These are phyloP conservation scores for Strigops habroptila DNA, from an alignment of 2,113 vertebrate species.

Conservation along the genomic window DNA sequence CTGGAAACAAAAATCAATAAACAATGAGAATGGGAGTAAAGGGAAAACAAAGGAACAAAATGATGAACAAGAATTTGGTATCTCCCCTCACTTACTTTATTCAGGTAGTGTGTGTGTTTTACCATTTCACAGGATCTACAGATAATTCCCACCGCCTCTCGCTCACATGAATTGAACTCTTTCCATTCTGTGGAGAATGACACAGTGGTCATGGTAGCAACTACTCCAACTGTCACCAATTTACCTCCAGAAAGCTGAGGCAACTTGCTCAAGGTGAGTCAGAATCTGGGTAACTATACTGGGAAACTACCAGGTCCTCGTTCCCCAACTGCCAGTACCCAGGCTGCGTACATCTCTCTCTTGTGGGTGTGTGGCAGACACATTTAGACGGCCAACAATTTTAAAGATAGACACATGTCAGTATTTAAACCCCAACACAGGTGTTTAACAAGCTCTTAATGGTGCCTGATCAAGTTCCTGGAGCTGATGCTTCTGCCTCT, in stretches of 20 bases:
- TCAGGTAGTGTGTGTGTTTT: not conserved
- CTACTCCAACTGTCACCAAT: not conserved
- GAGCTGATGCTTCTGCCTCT: too few relatives aligned
- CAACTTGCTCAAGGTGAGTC: not conserved
- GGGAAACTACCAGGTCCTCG: not conserved
- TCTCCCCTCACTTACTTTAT: not conserved
- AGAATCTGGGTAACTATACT: not conserved
- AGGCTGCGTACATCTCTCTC: not conserved
- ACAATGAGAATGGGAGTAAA: constrained; percentile 56
- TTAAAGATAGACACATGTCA: not conserved
- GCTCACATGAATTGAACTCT: not conserved
- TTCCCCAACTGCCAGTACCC: not conserved
- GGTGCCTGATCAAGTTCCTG: fast-evolving
- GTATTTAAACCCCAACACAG: not conserved
- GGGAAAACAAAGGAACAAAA: constrained; percentile 28
- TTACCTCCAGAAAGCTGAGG: not conserved
- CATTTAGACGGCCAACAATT: not conserved
- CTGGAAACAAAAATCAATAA: constrained; percentile 73
- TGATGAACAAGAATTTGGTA: not conserved
- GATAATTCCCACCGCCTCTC: not conserved
- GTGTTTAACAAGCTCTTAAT: too few relatives aligned
- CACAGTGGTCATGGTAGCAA: not conserved
- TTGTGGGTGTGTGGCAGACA: fast-evolving
- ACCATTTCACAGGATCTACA: not conserved
- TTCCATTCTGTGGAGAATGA: not conserved